Evolutionary conservation across 2,888 invertebrate genomes (phyloP), one percentile per base, ranked within the genome.

Genomic region (Flexamia atlantica): DNA sequence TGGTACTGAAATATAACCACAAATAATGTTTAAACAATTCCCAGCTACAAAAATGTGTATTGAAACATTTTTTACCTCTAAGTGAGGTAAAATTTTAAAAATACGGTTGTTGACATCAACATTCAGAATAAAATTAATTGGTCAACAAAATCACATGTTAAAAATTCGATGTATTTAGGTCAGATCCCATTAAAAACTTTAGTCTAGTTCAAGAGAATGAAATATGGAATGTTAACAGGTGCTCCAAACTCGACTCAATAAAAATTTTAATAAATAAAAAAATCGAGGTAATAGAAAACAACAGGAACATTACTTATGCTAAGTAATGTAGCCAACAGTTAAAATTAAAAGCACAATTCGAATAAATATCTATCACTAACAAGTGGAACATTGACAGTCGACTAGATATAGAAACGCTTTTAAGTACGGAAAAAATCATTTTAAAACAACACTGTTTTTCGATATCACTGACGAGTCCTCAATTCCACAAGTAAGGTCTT

Each of bases 121-220:
- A 53, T 79, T 36, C 23, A 40, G 28, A 42, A 68, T 68, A 82
- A 80, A 80, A 83, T 76, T 70, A 79, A 83, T 87, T 87, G 87
- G 87, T 87, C 87, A 86, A 85, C 87, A 85, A 85, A 85, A 87
- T 87, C 87, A 87, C 87, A 86, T 87, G 85, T 84, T 85, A 84
- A 86, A 86, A 86, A 85, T 87, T 87, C 87, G 87, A 87, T 87
- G 87, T 87, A 86, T 86, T 85, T 83, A 83, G 81, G 32, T 32
- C 20, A 36, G 36, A 57, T 46, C 79, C 79, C 79, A 50, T 79
- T 79, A 57, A 79, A 57, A 79, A 79, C 79, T 79, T 79, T 79
- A 79, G 79, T 46, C 76, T 76, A 76, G 74, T 46, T 50, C 74
- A 60, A 70, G 80, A 60, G 80, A 36, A 83, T 80, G 36, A 50